These are phyloP conservation scores for Lithophane leautieri DNA, from an alignment of 2,888 invertebrate species.

Conservation along the genomic window DNA sequence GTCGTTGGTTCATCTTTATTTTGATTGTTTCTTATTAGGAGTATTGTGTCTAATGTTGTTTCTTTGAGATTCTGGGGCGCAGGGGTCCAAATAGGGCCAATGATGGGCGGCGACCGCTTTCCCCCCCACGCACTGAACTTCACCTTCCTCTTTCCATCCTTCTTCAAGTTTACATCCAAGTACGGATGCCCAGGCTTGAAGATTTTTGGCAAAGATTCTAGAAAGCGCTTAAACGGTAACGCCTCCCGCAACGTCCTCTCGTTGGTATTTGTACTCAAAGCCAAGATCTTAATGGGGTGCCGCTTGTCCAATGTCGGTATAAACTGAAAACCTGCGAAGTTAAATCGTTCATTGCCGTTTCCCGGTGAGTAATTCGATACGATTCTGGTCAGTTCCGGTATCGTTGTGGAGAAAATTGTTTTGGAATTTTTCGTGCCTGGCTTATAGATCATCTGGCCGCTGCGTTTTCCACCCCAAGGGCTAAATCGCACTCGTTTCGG, in stretches of 20 bases:
- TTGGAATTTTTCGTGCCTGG: slow-evolving; percentile 80
- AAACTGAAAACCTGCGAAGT: slow-evolving; percentile 80
- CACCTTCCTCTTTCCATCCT: slow-evolving; percentile 86
- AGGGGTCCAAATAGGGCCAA: slow-evolving; percentile 88
- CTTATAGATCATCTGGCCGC: slow-evolving; percentile 84
- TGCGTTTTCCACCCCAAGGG: slow-evolving; percentile 88
- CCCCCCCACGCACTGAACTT: slow-evolving; percentile 89
- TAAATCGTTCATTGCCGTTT: slow-evolving; percentile 68
- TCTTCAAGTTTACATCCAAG: slow-evolving; percentile 82
- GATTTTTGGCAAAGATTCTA: slow-evolving; percentile 78
- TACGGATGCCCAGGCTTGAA: slow-evolving; percentile 86
- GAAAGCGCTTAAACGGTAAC: slow-evolving; percentile 80
- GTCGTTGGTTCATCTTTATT: slow-evolving; percentile 63
- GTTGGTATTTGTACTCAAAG: slow-evolving; percentile 77
- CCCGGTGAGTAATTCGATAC: slow-evolving; percentile 79
- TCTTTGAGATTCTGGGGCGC: slow-evolving; percentile 78
- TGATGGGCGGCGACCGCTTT: slow-evolving; percentile 85
- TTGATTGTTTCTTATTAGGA: slow-evolving; percentile 78
- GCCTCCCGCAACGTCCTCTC: slow-evolving; percentile 77
- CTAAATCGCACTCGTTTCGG: slow-evolving; percentile 87
- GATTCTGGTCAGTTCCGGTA: slow-evolving; percentile 82
- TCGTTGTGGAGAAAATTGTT: slow-evolving; percentile 80
- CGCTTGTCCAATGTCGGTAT: slow-evolving; percentile 80
- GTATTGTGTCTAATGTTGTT: slow-evolving; percentile 78
- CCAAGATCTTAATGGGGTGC: slow-evolving; percentile 81